These are phyloP conservation scores for Heterohyrax brucei DNA, from an alignment of 2,797 vertebrate species.

Conservation along the genomic window DNA sequence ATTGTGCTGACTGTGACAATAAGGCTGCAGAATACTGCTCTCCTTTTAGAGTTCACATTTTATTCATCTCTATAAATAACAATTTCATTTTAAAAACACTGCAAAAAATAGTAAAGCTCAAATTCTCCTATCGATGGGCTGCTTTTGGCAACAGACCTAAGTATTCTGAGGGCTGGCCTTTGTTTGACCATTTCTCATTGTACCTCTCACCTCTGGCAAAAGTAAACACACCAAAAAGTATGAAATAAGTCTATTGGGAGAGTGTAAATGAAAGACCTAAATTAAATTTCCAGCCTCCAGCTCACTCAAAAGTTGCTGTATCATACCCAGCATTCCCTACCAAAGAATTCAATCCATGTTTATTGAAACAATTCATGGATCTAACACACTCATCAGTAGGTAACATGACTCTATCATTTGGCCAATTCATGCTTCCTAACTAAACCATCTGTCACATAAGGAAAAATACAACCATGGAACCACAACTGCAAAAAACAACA, in stretches of 20 bases:
- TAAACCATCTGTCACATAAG: constrained; percentile 61
- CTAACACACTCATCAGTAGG: constrained; percentile 60
- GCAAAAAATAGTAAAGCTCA: constrained; percentile 71
- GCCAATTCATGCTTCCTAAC: constrained; percentile 51
- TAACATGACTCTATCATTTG: constrained; percentile 62
- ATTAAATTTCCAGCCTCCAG: constrained; percentile 67
- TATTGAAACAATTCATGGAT: constrained; percentile 69
- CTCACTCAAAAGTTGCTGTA: constrained; percentile 52
- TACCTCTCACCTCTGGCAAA: constrained; percentile 56
- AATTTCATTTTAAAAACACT: constrained; percentile 75
- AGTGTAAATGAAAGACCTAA: constrained; percentile 74
- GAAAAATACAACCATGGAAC: constrained; percentile 59
- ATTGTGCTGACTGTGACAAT: constrained; percentile 70
- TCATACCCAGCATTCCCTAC: constrained; percentile 11
- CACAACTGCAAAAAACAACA: constrained; percentile 47
- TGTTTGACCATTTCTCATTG: constrained; percentile 62
- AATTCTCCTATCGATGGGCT: constrained; percentile 50
- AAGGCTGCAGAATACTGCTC: constrained; percentile 55
- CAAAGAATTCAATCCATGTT: constrained; percentile 53
- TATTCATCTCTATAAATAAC: constrained; percentile 78
- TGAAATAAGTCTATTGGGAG: constrained; percentile 77
- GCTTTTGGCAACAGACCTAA: constrained; percentile 67
- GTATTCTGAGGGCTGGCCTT: constrained; percentile 62
- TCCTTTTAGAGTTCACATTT: constrained; percentile 74
- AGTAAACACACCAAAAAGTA: constrained; percentile 75